phyloP scores from a whole-genome alignment of 1,140 invertebrate species.

The Teleopsis dalmanni region DNA sequence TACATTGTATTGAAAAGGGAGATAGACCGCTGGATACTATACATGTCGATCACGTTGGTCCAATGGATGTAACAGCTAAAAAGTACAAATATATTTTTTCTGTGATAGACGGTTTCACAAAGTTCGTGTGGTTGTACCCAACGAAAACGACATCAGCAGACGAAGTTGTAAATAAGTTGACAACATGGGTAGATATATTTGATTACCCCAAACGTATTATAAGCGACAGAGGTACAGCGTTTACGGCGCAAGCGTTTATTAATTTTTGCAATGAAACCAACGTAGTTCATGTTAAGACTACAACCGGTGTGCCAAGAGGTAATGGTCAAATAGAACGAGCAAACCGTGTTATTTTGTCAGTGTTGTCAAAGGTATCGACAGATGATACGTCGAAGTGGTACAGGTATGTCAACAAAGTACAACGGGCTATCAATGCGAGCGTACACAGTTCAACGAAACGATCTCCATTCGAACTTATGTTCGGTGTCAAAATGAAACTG shows the following conservation, averaged over 20 bases:
- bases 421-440: background rate
- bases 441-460: background rate
- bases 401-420: constrained; percentile 1
- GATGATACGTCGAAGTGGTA: background rate
- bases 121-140: constrained; percentile 37
- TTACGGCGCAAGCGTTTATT: background rate
- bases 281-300: constrained; percentile 23
- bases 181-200: constrained; percentile 8
- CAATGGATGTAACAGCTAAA: constrained; percentile 33
- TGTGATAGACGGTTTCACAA: constrained; percentile 40
- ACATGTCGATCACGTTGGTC: constrained; percentile 26
- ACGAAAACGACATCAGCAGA: constrained; percentile 15
- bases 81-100: constrained; percentile 40
- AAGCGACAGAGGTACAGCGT: background rate
- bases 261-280: constrained; percentile 19
- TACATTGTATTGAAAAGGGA: constrained; percentile 29
- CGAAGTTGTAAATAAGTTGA: constrained; percentile 8
- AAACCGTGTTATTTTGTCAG: background rate
- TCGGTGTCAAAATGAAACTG: no score
- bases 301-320: constrained; percentile 28
- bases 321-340: constrained; percentile 15
- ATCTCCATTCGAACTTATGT: background rate
- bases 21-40: constrained; percentile 22
- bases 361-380: constrained; percentile 5
- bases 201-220: constrained; percentile 4